Conservation (phyloP, 2,113 vertebrate genomes). For the Zapus hudsonius region DNA sequence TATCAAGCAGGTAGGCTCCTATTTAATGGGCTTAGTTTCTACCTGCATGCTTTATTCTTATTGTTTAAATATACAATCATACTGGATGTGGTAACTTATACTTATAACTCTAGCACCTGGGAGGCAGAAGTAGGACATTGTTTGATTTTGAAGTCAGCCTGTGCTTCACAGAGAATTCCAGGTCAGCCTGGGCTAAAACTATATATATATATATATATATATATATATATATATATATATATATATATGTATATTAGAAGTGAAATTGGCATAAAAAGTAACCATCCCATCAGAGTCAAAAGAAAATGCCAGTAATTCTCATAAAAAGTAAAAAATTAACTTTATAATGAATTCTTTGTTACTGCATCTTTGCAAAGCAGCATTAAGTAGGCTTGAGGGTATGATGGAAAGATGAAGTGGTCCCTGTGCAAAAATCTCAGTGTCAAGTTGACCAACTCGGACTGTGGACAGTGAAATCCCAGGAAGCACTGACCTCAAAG, state of each 20-base stretch:
- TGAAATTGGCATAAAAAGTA: conserved; percentile 15
- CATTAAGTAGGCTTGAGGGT: neutral
- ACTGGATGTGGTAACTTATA: too few relatives aligned
- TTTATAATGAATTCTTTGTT: neutral
- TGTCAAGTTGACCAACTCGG: neutral
- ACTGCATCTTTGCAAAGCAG: neutral
- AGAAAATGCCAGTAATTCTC: neutral
- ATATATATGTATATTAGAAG: too few relatives aligned
- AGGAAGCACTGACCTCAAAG: neutral
- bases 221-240: too few relatives aligned
- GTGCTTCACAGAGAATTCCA: too few relatives aligned
- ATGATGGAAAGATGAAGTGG: neutral
- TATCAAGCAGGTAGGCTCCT: neutral
- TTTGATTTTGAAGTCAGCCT: too few relatives aligned
- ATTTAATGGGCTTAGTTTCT: neutral
- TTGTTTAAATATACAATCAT: neutral
- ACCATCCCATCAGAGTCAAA: neutral
- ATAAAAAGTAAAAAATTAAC: neutral
- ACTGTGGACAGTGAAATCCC: neutral
- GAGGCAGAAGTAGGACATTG: too few relatives aligned
- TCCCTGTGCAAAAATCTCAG: neutral
- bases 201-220: too few relatives aligned
- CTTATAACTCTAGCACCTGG: too few relatives aligned
- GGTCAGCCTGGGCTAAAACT: too few relatives aligned
- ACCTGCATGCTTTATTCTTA: neutral